phyloP scores from a whole-genome alignment of 2,888 invertebrate genomes.

The Caenorhabditis imperialis region DNA sequence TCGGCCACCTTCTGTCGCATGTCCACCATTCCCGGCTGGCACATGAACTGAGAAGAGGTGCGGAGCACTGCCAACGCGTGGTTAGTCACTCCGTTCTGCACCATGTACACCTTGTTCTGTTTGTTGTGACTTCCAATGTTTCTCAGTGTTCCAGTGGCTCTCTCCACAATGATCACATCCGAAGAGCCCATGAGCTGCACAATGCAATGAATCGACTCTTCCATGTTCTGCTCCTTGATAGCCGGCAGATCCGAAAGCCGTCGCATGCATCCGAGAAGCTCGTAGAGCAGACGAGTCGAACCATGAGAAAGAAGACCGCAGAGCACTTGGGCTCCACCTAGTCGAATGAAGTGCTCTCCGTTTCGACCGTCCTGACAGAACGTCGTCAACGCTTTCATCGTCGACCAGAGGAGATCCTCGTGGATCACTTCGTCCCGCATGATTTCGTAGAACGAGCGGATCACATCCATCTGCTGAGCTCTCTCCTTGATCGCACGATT shows the following conservation, averaged over 20 bases:
- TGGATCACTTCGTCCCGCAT: conserved; percentile 34
- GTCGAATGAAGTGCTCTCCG: conserved; percentile 31
- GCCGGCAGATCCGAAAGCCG: conserved; percentile 29
- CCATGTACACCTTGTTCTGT: conserved; percentile 35
- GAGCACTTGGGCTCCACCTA: conserved; percentile 40
- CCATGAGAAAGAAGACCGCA: conserved; percentile 39
- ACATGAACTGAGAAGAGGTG: conserved; percentile 15
- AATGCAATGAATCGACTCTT: conserved; percentile 34
- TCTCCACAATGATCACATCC: conserved; percentile 39
- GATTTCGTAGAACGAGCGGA: conserved; percentile 10
- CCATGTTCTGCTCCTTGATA: conserved; percentile 38
- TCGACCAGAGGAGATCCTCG: conserved; percentile 51
- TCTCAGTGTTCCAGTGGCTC: conserved; percentile 32
- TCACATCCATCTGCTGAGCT: conserved; percentile 12
- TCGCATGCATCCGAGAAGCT: conserved; percentile 34
- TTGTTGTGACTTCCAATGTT: conserved; percentile 48
- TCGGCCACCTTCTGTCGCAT: not conserved
- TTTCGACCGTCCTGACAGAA: conserved; percentile 7
- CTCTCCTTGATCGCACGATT: conserved; percentile 13
- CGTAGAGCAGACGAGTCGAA: conserved; percentile 41
- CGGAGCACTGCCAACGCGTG: conserved; percentile 36
- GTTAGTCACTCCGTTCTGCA: conserved; percentile 34
- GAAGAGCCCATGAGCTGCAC: conserved; percentile 34
- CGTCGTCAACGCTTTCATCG: conserved; percentile 34
- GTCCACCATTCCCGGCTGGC: conserved; percentile 16